Conservation (phyloP, 2,888 invertebrate species). For the Parthenolecanium corni region DNA sequence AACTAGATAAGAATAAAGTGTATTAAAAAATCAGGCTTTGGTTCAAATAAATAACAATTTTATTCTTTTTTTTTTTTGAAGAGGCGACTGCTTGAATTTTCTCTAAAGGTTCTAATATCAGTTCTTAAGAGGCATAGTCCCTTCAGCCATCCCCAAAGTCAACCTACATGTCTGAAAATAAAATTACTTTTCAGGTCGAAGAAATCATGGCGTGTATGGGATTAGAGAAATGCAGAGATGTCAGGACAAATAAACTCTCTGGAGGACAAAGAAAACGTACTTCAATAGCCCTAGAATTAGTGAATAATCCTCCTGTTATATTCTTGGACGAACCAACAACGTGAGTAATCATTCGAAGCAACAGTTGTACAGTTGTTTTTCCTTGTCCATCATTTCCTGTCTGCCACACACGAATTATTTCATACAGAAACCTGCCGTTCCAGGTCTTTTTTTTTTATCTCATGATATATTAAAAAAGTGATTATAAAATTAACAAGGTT, state of each 20-base stretch:
- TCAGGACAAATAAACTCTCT: constrained; percentile 53
- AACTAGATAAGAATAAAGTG: no score
- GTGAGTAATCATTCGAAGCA: constrained; percentile 46
- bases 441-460: not conserved
- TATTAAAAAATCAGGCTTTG: no score
- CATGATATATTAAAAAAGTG: no score
- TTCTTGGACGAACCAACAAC: constrained; percentile 73
- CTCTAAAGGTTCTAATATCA: no score
- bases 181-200: constrained; percentile 47
- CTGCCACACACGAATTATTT: constrained; percentile 5
- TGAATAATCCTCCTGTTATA: constrained; percentile 71
- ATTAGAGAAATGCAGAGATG: constrained; percentile 52
- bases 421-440: not conserved
- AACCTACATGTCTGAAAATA: no score
- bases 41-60: no score
- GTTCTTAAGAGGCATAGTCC: no score
- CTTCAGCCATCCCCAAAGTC: no score
- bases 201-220: constrained; percentile 62
- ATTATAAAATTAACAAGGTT: no score
- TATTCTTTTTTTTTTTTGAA: no score
- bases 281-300: constrained; percentile 62
- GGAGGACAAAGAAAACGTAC: constrained; percentile 68
- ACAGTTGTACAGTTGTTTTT: not conserved
- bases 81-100: no score
- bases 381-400: not conserved